These are phyloP conservation scores for Pteronura brasiliensis DNA, from an alignment of 2,113 vertebrate species.

Conservation along the genomic window DNA sequence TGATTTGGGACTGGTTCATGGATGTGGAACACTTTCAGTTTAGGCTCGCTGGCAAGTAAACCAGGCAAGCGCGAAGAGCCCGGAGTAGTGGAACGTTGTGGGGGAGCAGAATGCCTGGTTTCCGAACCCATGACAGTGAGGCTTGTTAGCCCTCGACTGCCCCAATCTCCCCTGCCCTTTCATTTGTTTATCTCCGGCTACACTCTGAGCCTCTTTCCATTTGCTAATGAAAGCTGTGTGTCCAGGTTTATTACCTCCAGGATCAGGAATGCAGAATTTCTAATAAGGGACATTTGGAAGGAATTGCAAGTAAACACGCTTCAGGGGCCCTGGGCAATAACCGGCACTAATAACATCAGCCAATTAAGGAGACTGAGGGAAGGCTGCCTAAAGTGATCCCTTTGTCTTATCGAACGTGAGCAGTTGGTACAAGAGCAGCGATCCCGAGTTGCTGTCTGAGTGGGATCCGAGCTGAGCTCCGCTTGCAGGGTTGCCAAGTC, in stretches of 20 bases:
- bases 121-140: neutral
- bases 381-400: neutral
- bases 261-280: conserved; percentile 11
- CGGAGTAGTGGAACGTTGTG: neutral
- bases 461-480: neutral
- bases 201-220: conserved; percentile 34
- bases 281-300: conserved; percentile 56
- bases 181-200: conserved; percentile 44
- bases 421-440: neutral
- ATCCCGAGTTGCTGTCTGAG: neutral
- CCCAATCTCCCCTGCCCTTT: neutral
- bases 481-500: neutral
- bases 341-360: neutral
- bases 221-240: conserved; percentile 20
- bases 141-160: neutral
- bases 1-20: conserved; percentile 38
- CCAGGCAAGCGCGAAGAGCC: neutral
- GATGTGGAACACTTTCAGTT: conserved; percentile 12
- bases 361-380: neutral
- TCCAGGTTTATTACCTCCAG: conserved; percentile 33
- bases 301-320: neutral
- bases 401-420: conserved; percentile 28
- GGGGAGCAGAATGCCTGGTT: neutral
- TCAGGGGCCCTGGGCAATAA: neutral
- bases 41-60: conserved; percentile 31